These are phyloP conservation scores for Xylophagus ater DNA, from an alignment of 2,888 invertebrate species.

Conservation along the genomic window DNA sequence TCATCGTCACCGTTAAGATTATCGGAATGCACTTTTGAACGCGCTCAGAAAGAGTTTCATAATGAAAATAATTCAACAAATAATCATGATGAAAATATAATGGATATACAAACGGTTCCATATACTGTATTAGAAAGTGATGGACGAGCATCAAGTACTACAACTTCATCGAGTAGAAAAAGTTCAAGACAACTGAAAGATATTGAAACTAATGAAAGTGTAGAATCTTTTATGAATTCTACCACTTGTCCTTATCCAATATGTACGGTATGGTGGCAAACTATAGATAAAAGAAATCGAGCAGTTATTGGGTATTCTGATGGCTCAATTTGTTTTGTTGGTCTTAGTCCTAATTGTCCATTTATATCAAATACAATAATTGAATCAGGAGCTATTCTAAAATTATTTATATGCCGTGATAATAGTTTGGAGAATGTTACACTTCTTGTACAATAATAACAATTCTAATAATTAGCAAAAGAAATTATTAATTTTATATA, in stretches of 20 bases:
- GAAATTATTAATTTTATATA: conserved; percentile 14
- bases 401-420: conserved; percentile 50
- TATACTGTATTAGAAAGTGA: conserved; percentile 23
- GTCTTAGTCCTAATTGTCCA: conserved; percentile 38
- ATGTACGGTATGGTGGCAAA: conserved; percentile 67
- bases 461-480: not conserved
- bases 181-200: conserved; percentile 18
- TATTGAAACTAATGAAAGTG: conserved; percentile 23
- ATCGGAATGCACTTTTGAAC: conserved; percentile 9
- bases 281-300: conserved; percentile 56
- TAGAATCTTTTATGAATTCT: conserved; percentile 37
- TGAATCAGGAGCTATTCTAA: conserved; percentile 35
- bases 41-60: not conserved
- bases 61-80: conserved; percentile 9
- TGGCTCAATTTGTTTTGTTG: conserved; percentile 44
- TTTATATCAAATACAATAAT: conserved; percentile 39
- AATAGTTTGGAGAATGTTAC: conserved; percentile 48
- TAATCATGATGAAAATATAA: conserved; percentile 16
- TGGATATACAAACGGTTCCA: conserved; percentile 12
- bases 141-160: conserved; percentile 32
- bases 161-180: conserved; percentile 19
- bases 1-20: conserved; percentile 10
- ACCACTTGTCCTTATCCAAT: conserved; percentile 43
- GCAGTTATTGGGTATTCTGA: conserved; percentile 59
- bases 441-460: conserved; percentile 37